These are phyloP conservation scores for Mnemiopsis leidyi DNA, from an alignment of 37 sponge, comb jelly and placozoan species.

Conservation along the genomic window DNA sequence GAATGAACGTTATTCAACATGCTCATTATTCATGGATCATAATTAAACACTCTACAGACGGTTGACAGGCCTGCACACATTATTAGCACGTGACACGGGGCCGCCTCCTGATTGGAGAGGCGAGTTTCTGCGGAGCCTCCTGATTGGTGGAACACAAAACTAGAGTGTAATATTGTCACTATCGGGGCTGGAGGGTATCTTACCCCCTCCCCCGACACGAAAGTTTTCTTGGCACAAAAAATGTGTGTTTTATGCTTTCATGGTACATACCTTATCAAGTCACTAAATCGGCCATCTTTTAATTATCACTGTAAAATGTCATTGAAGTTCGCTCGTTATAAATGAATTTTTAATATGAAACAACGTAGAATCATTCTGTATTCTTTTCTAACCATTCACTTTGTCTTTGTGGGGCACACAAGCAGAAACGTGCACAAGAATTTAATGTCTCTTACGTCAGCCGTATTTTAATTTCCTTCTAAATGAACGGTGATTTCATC, in stretches of 20 bases:
- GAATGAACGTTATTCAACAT: background rate
- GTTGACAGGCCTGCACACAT: background rate
- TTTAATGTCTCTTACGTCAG: background rate
- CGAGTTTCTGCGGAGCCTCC: background rate
- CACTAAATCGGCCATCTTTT: no score
- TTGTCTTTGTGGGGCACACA: background rate
- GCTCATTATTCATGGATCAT: background rate
- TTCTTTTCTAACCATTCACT: no score
- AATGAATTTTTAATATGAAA: no score
- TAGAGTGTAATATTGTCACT: background rate
- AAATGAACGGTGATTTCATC: background rate
- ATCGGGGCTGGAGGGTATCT: background rate
- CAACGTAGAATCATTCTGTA: no score
- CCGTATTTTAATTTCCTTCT: background rate
- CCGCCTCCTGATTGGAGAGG: background rate
- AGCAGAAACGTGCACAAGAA: background rate
- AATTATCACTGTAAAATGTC: no score
- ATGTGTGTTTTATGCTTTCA: no score
- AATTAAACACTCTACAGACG: background rate
- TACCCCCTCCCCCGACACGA: no score
- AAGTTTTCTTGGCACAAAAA: no score
- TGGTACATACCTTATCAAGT: no score
- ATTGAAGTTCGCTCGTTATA: no score
- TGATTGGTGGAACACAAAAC: background rate
- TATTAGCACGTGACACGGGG: background rate